Base-by-base conservation (phyloP, 92 coral and sea anemone genomes). In the Phymanthus crucifer region DNA sequence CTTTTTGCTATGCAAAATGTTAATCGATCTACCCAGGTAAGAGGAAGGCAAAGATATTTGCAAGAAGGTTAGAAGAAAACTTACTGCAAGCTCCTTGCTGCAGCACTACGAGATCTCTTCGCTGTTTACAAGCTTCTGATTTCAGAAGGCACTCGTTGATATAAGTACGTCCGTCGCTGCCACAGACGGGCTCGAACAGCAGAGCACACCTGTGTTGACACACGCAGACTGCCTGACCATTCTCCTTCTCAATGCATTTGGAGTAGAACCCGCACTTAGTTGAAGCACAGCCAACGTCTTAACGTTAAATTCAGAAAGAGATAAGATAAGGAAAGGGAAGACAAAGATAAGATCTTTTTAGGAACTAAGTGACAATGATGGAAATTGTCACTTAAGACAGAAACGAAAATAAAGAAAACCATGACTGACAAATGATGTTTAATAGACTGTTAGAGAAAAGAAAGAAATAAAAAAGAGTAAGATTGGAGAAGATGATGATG, bases 11-110 rank as follows among this genome's bases (percentile, higher is more conserved):
- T 38, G 43, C 43, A 13, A 57, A 26, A 19, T 57, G 14, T 19
- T 13, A 48, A 48, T 48, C 17, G 16, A 13, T 4, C 2, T 2
- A 10, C 16, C 18, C 56, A 29, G 34, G 71, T 27, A 71, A 21
- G 54, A n/a, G 7, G 66, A 37, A 32, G n/a, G n/a, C 33, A 14
- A 45, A 38, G 47, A 16, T 33, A 34, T 6, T 12, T 6, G 32
- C 14, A 66, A 24, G 32, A 66, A 24, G 18, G 2, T 31, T 31
- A 6, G 8, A 34, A 29, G 29, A 57, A 3, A 0, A 89, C 98
- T 90, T 83, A 95, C 98, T 87, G 69, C 99, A 95, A 18, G 97
- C 87, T n/a, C 99, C 98, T 38, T 85, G 84, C 64, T 89, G 94
- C 17, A 87, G 77, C 80, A 84, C 81, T 2, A 73, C 91, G 68